Conservation (phyloP, 2,113 vertebrate species). For the Burhinus oedicnemus region DNA sequence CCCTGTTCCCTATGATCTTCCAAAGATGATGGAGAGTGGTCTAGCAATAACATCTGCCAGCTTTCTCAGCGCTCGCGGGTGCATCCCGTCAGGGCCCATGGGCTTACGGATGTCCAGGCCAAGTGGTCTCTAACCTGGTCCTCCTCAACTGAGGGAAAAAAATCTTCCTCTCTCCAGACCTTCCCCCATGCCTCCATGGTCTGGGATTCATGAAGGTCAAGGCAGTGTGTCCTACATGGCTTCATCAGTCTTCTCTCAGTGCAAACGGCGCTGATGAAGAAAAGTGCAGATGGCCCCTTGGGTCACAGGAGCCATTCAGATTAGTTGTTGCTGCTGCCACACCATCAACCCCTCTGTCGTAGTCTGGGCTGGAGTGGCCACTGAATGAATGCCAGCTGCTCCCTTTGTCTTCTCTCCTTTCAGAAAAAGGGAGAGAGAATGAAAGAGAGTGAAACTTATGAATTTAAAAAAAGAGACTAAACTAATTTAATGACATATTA, state of each 20-base stretch:
- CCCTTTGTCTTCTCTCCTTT: neutral
- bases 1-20: too few species aligned
- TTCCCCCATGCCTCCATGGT: too few species aligned
- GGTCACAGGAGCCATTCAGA: neutral
- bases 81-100: too few species aligned
- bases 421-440: neutral
- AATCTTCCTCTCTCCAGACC: too few species aligned
- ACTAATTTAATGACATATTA: neutral
- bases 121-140: too few species aligned
- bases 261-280: neutral
- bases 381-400: neutral
- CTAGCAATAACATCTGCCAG: too few species aligned
- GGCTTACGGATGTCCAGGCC: too few species aligned
- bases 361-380: neutral
- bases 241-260: neutral
- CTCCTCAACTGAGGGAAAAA: too few species aligned
- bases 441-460: neutral
- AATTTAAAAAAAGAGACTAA: neutral
- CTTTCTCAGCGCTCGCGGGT: too few species aligned
- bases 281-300: neutral
- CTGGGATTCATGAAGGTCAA: too few species aligned
- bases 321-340: neutral
- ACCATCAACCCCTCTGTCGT: rapidly evolving
- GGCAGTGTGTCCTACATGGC: rapidly evolving
- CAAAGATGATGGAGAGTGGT: too few species aligned